These are phyloP conservation scores for Limenitis camilla DNA, from an alignment of 2,888 invertebrate species.

Conservation along the genomic window DNA sequence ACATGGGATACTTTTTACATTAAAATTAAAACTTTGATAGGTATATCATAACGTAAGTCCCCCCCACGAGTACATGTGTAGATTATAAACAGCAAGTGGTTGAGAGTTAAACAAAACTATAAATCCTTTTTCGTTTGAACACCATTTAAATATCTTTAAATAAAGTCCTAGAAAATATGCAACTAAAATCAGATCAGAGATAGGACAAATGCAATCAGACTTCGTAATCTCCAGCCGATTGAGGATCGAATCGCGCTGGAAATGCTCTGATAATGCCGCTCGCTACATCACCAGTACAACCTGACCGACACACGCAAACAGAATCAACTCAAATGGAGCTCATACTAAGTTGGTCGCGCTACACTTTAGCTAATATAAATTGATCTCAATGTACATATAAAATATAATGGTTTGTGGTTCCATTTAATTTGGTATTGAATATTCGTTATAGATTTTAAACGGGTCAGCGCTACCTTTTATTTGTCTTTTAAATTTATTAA, in stretches of 20 bases:
- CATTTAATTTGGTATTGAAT: neutral
- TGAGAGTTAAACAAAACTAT: too few species aligned
- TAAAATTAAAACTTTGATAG: too few species aligned
- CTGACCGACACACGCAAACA: neutral
- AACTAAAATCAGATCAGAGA: constrained; percentile 14
- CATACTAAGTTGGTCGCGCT: neutral
- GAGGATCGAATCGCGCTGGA: constrained; percentile 19
- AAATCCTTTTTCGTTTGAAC: too few species aligned
- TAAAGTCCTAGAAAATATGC: constrained; percentile 11
- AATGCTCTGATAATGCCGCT: constrained; percentile 17
- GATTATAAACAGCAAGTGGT: too few species aligned
- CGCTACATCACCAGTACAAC: constrained; percentile 1
- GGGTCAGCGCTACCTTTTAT: constrained; percentile 1
- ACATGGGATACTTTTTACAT: too few species aligned
- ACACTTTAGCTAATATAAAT: neutral
- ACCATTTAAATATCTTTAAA: neutral
- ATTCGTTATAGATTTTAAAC: constrained; percentile 5
- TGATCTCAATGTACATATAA: constrained; percentile 1
- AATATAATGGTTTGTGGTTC: neutral
- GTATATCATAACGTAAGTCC: too few species aligned
- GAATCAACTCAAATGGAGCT: neutral
- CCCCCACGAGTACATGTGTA: too few species aligned
- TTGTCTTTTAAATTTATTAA: constrained; percentile 8
- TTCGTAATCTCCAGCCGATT: constrained; percentile 26
- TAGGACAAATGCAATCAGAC: constrained; percentile 27